Conservation (phyloP, 2,888 invertebrate genomes). For the Drosophila helvetica region DNA sequence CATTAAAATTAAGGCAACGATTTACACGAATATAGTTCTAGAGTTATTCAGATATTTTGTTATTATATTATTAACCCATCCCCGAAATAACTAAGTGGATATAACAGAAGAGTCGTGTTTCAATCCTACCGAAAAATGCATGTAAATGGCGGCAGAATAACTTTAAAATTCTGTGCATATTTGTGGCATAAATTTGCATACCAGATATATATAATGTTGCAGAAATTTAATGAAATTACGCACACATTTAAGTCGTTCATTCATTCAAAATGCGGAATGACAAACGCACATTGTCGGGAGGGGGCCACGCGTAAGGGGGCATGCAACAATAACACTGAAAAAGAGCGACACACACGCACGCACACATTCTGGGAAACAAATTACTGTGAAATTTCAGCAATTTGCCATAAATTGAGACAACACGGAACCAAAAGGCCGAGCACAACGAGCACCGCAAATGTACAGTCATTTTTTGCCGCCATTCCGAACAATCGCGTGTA, state of each 20-base stretch:
- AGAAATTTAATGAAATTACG: conserved; percentile 67
- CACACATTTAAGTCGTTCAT: conserved; percentile 64
- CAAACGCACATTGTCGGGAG: conserved; percentile 40
- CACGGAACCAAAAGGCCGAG: conserved; percentile 71
- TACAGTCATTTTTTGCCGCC: conserved; percentile 75
- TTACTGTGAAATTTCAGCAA: conserved; percentile 75
- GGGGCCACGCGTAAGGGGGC: neutral
- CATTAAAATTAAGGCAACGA: neutral
- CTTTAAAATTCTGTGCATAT: conserved; percentile 71
- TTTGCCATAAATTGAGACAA: conserved; percentile 80
- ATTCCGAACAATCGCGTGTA: conserved; percentile 41
- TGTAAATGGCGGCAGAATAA: conserved; percentile 47
- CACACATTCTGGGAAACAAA: conserved; percentile 54
- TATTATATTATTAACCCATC: neutral
- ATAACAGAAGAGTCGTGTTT: neutral
- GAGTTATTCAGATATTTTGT: neutral
- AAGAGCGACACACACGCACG: conserved; percentile 38
- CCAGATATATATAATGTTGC: conserved; percentile 49
- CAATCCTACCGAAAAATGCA: neutral
- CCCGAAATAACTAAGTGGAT: neutral
- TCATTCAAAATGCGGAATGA: conserved; percentile 63
- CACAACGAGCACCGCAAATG: conserved; percentile 71
- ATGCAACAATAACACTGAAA: conserved; percentile 34
- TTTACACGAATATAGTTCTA: neutral
- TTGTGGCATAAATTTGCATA: conserved; percentile 68